phyloP scores from a whole-genome alignment of 2,113 vertebrate genomes.

The Gambusia affinis region DNA sequence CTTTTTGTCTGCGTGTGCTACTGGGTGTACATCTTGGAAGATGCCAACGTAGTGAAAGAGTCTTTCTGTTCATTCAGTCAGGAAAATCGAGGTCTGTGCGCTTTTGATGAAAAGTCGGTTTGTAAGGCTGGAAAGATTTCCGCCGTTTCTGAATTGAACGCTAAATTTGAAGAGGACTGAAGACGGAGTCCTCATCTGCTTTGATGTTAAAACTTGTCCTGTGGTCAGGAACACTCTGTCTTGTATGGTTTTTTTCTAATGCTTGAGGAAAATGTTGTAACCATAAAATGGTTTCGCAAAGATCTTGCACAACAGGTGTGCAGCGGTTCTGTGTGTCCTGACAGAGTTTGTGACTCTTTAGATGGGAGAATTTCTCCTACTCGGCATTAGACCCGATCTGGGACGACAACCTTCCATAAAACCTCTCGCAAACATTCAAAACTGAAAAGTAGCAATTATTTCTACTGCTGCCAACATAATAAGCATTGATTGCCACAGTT shows the following conservation, averaged over 20 bases:
- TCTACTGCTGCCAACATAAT: too few relatives aligned
- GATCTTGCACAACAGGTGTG: slow-evolving; percentile 15
- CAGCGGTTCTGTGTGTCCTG: slow-evolving; percentile 27
- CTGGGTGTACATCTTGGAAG: slow-evolving; percentile 18
- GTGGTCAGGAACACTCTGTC: not conserved
- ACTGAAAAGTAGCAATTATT: not conserved
- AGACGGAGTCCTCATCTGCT: not conserved
- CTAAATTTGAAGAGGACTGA: not conserved
- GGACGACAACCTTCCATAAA: not conserved
- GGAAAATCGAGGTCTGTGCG: not conserved
- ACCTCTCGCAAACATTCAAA: not conserved
- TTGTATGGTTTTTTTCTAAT: not conserved
- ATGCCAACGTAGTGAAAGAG: not conserved
- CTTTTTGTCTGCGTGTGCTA: slow-evolving; percentile 23
- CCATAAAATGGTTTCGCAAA: slow-evolving; percentile 15
- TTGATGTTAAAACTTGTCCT: not conserved
- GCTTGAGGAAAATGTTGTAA: not conserved
- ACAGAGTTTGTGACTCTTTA: not conserved
- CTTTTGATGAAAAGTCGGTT: not conserved
- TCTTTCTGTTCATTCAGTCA: slow-evolving; percentile 7
- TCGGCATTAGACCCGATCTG: not conserved
- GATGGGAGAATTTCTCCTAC: not conserved
- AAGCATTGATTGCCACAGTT: too few relatives aligned
- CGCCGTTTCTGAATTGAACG: not conserved
- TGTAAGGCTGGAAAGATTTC: not conserved